Conservation (phyloP, 2,888 invertebrate species). For the Limnephilus rhombicus region DNA sequence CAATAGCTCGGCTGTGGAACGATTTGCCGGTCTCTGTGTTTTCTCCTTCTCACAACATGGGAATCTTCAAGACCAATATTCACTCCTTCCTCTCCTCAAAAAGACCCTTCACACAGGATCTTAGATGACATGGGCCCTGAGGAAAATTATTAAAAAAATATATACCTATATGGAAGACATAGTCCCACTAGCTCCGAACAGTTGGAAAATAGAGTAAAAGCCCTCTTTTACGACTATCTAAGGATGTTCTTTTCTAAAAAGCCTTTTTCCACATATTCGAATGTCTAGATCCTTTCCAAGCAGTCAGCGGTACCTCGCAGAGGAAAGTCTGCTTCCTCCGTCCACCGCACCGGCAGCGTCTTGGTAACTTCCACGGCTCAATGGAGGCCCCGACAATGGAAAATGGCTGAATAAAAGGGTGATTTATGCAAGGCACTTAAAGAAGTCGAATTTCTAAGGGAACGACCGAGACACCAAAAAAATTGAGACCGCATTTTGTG, state of each 20-base stretch:
- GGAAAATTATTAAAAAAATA: too few species aligned
- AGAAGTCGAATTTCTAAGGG: conserved; percentile 56
- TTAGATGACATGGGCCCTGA: too few species aligned
- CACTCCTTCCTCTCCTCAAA: too few species aligned
- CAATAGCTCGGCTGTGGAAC: too few species aligned
- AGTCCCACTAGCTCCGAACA: background rate
- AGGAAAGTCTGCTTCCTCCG: conserved; percentile 9
- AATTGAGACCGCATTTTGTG: conserved; percentile 53
- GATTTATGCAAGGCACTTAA: conserved; percentile 59
- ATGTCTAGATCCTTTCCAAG: background rate
- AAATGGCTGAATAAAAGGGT: conserved; percentile 42
- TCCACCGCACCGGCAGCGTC: conserved; percentile 2
- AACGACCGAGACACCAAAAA: conserved; percentile 53
- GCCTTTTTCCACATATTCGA: background rate
- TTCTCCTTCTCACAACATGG: too few species aligned
- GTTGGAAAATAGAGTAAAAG: background rate
- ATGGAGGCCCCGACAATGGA: conserved; percentile 53
- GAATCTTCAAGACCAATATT: too few species aligned
- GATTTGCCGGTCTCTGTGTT: too few species aligned
- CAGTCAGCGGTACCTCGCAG: background rate
- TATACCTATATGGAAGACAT: background rate
- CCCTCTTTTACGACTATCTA: background rate
- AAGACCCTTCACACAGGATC: too few species aligned
- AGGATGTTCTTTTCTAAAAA: background rate
- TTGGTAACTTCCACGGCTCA: conserved; percentile 44